Evolutionary conservation across 2,113 vertebrate genomes (phyloP), one percentile per base, ranked within the genome.

Genomic region (Microcebus lehilahytsara): DNA sequence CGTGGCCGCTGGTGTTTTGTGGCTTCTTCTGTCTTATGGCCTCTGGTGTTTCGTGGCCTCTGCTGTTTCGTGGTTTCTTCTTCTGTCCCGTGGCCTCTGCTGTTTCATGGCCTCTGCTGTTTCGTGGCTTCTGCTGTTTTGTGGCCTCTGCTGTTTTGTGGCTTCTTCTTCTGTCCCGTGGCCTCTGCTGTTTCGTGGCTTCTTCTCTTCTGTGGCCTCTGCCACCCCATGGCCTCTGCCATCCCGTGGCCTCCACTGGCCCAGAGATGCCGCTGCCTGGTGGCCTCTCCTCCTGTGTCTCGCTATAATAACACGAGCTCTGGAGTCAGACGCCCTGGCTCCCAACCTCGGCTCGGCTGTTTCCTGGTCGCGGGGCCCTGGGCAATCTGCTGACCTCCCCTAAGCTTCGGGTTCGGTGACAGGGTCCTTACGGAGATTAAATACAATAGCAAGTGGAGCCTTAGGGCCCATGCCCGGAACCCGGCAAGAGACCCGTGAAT

Each of bases 401-500:
- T 46, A 25, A 66, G 56, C 74, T 51, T 84, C 30, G 8, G 34
- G 49, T 34, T 13, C 13, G 1, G 37, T 37, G 37, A 37, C 37
- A 37, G 66, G 66, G 71, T 30, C 1, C 3, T 51, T 67, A 7
- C 0, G 53, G 81, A 74, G 77, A 34, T 66, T n/a, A 53, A 62
- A 11, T 6, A 37, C 49, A 71, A 67, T 27, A 40, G 25, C n/a
- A 2, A 23, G 95, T n/a, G 60, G 56, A 25, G 42, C 9, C 0
- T 20, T 34, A 12, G 72, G 37, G 87, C 7, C 7, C 1, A 9
- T 10, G 91, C 49, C 71, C 42, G 64, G 87, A 62, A 30, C 25
- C 77, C 2, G 8, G 86, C 0, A 3, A 37, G 77, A 58, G 83
- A 5, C 11, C 51, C 0, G 0, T 0, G 5, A 16, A 22, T 0